These are phyloP conservation scores for Loris lydekkerianus DNA, from an alignment of 2,797 vertebrate genomes.

Conservation along the genomic window DNA sequence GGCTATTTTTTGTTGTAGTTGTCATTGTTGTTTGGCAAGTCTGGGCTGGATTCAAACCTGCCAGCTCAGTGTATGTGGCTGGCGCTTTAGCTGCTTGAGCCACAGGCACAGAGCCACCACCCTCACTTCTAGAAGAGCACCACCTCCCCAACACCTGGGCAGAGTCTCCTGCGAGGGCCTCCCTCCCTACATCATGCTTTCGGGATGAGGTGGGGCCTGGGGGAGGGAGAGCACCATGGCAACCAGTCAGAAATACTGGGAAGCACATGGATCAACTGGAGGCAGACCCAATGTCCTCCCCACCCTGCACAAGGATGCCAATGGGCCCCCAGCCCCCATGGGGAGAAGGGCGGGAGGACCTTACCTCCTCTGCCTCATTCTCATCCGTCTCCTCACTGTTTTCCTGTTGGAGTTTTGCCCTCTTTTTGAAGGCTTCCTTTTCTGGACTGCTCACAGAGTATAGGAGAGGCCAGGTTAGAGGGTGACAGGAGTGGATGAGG, in stretches of 20 bases:
- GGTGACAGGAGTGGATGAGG: background rate
- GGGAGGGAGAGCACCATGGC: background rate
- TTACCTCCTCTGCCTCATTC: constrained; percentile 93
- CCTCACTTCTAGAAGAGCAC: background rate
- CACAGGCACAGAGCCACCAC: background rate
- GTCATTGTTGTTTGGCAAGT: too few species aligned
- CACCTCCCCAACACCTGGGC: fast-evolving
- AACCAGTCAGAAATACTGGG: fast-evolving
- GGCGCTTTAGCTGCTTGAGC: too few species aligned
- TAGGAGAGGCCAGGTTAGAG: background rate
- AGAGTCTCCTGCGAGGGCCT: background rate
- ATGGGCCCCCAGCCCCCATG: fast-evolving
- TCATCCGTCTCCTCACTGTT: constrained; percentile 94
- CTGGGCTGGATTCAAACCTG: too few species aligned
- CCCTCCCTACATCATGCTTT: background rate
- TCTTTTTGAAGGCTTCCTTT: constrained; percentile 94
- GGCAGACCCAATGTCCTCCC: fast-evolving
- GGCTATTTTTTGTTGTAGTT: too few species aligned
- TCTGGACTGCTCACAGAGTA: constrained; percentile 90
- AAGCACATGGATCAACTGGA: background rate
- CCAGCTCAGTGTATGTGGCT: too few species aligned
- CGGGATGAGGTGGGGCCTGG: background rate
- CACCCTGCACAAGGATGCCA: fast-evolving
- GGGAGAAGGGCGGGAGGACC: fast-evolving
- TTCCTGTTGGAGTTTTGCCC: constrained; percentile 92